Evolutionary conservation across 1,140 invertebrate genomes (phyloP), one percentile per base, ranked within the genome.

Genomic region (Linepithema humile): DNA sequence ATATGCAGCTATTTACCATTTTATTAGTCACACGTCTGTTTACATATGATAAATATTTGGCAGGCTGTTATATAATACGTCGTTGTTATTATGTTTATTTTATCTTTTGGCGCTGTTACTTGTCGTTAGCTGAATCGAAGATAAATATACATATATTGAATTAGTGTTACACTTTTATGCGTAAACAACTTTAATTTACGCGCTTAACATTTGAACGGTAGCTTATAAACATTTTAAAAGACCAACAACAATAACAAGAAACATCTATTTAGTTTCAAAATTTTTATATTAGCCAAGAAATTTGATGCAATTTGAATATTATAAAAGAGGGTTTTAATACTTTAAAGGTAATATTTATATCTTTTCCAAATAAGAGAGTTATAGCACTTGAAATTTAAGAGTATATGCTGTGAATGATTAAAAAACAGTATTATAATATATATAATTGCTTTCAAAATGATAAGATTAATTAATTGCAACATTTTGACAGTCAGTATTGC

Each of bases 81-180:
- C 12, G 43, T 80, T 69, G 23, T 77, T 77, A 43, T 69, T 67
- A 69, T 43, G 35, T 80, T 55, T 69, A 55, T 80, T 78, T 80
- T 70, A 57, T 17, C 23, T 57, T 69, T 69, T 70, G 75, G 75
- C 64, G 48, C 48, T 70, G 75, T 55, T 69, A 29, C 20, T 32
- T 40, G 23, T 9, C 23, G 23, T 23, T 10, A 29, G 15, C 35
- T 20, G 48, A 55, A 67, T 26, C 29, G 9, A 50, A 38, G 26
- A 38, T 67, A 40, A 67, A 53, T 23, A 38, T 15, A 38, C 23
- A 26, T 20, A 57, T 35, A 29, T 17, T n/a, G 32, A 48, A n/a
- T 20, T 17, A 12, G 59, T 64, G 15, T 2, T 20, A 32, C 29
- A 10, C 9, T 69, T 69, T 69, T 43, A 29, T 17, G 15, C 57